Conservation (phyloP, 1,140 invertebrate species). For the Parapsyche elsis region DNA sequence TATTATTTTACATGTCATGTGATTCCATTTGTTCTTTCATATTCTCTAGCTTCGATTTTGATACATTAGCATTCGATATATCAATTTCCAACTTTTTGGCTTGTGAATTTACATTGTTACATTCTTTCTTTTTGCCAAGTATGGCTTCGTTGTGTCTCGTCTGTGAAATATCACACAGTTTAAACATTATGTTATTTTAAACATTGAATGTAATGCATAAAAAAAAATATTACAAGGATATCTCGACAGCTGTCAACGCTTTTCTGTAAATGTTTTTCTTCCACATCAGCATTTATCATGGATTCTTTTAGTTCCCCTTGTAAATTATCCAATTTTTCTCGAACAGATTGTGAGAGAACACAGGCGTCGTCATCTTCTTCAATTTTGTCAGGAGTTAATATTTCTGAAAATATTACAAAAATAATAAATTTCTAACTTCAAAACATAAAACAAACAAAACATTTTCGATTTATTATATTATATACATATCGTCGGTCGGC, state of each 20-base stretch:
- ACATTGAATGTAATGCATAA: no score
- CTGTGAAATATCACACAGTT: conserved; percentile 51
- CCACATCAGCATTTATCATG: conserved; percentile 61
- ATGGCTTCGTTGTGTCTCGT: conserved; percentile 66
- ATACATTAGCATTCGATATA: conserved; percentile 62
- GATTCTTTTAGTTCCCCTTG: conserved; percentile 62
- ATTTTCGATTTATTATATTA: no score
- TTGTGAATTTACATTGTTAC: conserved; percentile 60
- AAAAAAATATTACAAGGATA: conserved; percentile 58
- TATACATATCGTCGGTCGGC: no score
- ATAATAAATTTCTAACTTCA: neutral
- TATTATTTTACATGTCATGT: conserved; percentile 65
- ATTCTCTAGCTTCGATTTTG: conserved; percentile 64
- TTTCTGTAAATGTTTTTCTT: conserved; percentile 66
- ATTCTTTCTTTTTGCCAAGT: conserved; percentile 61
- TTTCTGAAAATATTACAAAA: conserved; percentile 8
- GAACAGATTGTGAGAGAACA: conserved; percentile 60
- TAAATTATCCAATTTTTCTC: conserved; percentile 62
- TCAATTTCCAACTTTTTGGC: conserved; percentile 61
- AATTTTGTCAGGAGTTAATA: conserved; percentile 40
- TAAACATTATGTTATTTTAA: neutral
- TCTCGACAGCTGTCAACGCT: conserved; percentile 65
- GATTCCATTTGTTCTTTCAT: conserved; percentile 66
- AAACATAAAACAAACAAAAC: no score
- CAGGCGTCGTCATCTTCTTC: conserved; percentile 58